Percentiles rank a stretch among this genome's conserved stretches.
These are phyloP conservation scores for Dissostichus mawsoni DNA, from an alignment of 2,113 vertebrate species.

Conservation along the genomic window DNA sequence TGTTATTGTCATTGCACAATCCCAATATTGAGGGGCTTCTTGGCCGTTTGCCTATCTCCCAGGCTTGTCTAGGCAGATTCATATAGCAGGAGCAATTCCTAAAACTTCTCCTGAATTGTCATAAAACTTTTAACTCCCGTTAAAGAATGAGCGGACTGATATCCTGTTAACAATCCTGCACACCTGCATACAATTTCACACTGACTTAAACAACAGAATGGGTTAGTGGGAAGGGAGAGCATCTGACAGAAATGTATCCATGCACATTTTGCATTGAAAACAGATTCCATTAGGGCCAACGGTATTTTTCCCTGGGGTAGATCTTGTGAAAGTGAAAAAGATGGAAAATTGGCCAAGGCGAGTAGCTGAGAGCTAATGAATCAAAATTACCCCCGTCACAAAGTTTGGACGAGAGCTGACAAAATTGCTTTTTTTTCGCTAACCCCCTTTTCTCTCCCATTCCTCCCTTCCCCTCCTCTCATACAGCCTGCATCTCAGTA, in stretches of 20 bases:
- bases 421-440: constrained; percentile 80
- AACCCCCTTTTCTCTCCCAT: constrained; percentile 50
- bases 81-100: constrained; percentile 34
- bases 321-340: constrained; percentile 77
- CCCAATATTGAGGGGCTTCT: constrained; percentile 57
- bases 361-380: constrained; percentile 84
- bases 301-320: constrained; percentile 68
- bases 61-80: constrained; percentile 35
- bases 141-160: constrained; percentile 55
- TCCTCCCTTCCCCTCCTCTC: constrained; percentile 42
- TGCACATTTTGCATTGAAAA: constrained; percentile 74
- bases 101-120: constrained; percentile 52
- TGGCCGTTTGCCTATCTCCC: constrained; percentile 56
- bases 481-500: constrained; percentile 76
- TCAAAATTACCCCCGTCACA: constrained; percentile 86
- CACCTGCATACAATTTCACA: constrained; percentile 74
- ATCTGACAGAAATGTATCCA: constrained; percentile 66
- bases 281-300: constrained; percentile 77
- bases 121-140: constrained; percentile 59
- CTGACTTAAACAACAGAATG: constrained; percentile 74
- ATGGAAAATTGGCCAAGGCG: constrained; percentile 80
- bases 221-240: constrained; percentile 42
- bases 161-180: constrained; percentile 68
- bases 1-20: constrained; percentile 71
- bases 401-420: constrained; percentile 85